Evolutionary conservation across 2,113 vertebrate genomes (phyloP).

Genomic region (Rutilus rutilus): DNA sequence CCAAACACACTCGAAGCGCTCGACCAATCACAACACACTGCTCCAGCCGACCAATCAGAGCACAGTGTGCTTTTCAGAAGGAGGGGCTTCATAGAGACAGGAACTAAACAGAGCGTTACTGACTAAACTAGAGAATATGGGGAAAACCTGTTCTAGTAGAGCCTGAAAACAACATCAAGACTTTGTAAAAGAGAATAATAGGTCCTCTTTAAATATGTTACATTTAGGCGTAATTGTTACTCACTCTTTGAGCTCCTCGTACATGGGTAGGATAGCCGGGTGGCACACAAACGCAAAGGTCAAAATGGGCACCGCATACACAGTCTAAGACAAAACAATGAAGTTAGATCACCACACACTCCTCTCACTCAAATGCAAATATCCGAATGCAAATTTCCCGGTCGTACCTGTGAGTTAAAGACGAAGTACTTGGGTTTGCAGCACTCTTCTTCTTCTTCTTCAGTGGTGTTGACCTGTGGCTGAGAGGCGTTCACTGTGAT

Average conservation of each 20-base stretch:
- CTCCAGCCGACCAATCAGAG: no score
- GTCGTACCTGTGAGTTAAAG: constrained; percentile 88
- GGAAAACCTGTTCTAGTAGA: no score
- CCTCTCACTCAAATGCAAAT: neutral
- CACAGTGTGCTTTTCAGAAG: no score
- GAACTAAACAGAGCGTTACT: no score
- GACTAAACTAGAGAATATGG: no score
- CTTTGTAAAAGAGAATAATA: no score
- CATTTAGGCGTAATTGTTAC: constrained; percentile 43
- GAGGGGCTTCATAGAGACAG: no score
- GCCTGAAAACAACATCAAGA: no score
- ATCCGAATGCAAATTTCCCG: neutral
- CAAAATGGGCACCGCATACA: constrained; percentile 94
- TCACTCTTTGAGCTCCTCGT: constrained; percentile 95
- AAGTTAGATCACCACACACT: neutral
- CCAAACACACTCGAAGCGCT: no score
- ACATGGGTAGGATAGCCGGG: constrained; percentile 95
- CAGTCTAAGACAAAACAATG: constrained; percentile 79
- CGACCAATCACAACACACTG: no score
- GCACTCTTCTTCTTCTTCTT: constrained; percentile 62
- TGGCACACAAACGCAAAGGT: constrained; percentile 98
- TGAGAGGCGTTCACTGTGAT: constrained; percentile 72
- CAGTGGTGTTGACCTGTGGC: constrained; percentile 60
- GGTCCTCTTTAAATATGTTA: neutral
- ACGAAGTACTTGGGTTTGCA: constrained; percentile 93